A percentile compares a stretch with the other conserved stretches of the same genome.
Conservation (phyloP, 2,888 invertebrate species). For the Morpho deidamia region DNA sequence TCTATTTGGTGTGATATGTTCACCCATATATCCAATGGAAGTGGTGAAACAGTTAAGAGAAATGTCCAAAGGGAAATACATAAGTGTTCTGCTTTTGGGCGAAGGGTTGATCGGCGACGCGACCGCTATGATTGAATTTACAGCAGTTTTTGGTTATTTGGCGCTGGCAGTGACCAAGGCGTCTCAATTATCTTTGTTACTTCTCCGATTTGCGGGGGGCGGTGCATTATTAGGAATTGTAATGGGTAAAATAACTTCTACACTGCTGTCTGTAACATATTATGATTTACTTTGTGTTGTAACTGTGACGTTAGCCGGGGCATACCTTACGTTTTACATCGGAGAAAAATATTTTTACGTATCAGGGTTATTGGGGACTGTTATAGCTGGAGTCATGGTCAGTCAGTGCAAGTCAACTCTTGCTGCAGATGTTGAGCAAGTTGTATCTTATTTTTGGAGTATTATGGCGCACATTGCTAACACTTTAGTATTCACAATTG, state of each 20-base stretch:
- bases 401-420: conserved; percentile 57
- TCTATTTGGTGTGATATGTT: conserved; percentile 58
- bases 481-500: conserved; percentile 79
- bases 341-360: conserved; percentile 67
- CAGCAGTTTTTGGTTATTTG: conserved; percentile 52
- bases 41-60: conserved; percentile 55
- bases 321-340: conserved; percentile 60
- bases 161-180: conserved; percentile 46
- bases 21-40: conserved; percentile 64
- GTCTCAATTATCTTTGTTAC: conserved; percentile 49
- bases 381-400: conserved; percentile 55
- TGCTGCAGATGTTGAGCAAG: conserved; percentile 58
- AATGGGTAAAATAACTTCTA: conserved; percentile 52
- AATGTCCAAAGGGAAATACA: conserved; percentile 57
- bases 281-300: conserved; percentile 57
- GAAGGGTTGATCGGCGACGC: conserved; percentile 65
- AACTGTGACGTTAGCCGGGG: conserved; percentile 52
- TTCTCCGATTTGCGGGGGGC: conserved; percentile 56
- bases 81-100: conserved; percentile 56
- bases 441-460: conserved; percentile 52
- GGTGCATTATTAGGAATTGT: conserved; percentile 56
- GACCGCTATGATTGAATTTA: conserved; percentile 63
- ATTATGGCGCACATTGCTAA: conserved; percentile 62
- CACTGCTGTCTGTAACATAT: conserved; percentile 54
- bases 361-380: conserved; percentile 56